A percentile compares a stretch with the other conserved stretches of the same genome.
phyloP scores from a whole-genome alignment of 2,888 invertebrate genomes.

The Apamea monoglypha region DNA sequence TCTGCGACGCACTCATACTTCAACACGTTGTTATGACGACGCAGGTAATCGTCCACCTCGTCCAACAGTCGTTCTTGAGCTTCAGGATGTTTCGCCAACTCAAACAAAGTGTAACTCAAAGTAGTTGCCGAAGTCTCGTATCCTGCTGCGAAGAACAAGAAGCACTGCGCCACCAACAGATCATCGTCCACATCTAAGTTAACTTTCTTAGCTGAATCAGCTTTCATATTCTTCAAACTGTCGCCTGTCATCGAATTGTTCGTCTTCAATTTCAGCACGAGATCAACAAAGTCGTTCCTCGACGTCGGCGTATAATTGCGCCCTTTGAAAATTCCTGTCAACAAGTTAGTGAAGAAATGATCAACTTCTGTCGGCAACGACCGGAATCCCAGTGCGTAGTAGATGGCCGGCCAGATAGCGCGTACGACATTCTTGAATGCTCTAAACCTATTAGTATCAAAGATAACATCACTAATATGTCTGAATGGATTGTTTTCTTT shows the following conservation, averaged over 20 bases:
- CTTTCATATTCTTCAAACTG: constrained; percentile 72
- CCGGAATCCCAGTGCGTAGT: constrained; percentile 75
- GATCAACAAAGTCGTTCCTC: constrained; percentile 79
- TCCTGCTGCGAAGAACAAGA: constrained; percentile 85
- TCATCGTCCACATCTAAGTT: constrained; percentile 79
- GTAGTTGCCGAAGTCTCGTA: constrained; percentile 79
- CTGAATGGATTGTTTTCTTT: constrained; percentile 71
- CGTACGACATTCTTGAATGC: constrained; percentile 70
- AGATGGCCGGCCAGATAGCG: constrained; percentile 78
- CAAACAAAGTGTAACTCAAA: constrained; percentile 71
- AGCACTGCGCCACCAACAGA: constrained; percentile 88
- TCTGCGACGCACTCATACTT: constrained; percentile 73
- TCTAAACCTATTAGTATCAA: constrained; percentile 67
- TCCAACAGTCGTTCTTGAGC: constrained; percentile 68
- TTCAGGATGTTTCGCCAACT: constrained; percentile 74
- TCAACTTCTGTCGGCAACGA: constrained; percentile 68
- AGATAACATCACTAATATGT: constrained; percentile 71
- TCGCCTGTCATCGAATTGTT: constrained; percentile 74
- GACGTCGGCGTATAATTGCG: constrained; percentile 70
- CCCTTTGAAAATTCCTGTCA: constrained; percentile 71
- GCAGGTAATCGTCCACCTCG: constrained; percentile 75
- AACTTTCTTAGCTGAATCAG: constrained; percentile 65
- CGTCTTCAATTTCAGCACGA: constrained; percentile 73
- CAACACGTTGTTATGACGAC: constrained; percentile 68
- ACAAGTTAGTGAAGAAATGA: constrained; percentile 71